Evolutionary conservation across 2,113 vertebrate genomes (phyloP), one percentile per base, ranked within the genome.

Genomic region (Odontesthes bonariensis): DNA sequence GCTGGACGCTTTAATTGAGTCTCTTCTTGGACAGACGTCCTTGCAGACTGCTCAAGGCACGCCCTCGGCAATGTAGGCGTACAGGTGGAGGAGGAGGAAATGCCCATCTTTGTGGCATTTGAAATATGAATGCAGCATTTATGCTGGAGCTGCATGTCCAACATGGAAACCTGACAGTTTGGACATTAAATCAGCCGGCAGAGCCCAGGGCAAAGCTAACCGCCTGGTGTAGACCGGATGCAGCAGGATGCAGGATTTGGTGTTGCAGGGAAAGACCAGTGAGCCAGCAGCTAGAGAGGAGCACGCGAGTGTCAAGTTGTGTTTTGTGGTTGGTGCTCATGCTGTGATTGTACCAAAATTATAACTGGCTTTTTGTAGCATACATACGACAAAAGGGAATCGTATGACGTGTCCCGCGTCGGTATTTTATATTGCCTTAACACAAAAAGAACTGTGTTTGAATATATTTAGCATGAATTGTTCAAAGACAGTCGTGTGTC

Each of bases 121-220:
- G 65, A 88, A 88, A 88, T 84, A 79, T 81, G 63, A 86, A 80
- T 72, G 70, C 69, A 68, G 75, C 64, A 22, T 82, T 83, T 79
- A 57, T 59, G 67, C 14, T 16, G 2, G 46, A 47, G 61, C 69
- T 59, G 69, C 17, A 1, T 81, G 79, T 77, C 81, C 63, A 31
- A 84, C 89, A 74, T 68, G 63, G 72, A 75, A 61, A 66, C 79
- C 19, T 85, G 76, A 80, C 73, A 76, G 63, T 46, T 68, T 66
- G 55, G 3, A 75, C 80, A 71, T 76, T 73, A 75, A 78, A 81
- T 83, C 77, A 80, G 79, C 75, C 65, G 58, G 65, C 75, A 35
- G 51, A 72, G 76, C 81, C 76, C 49, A 20, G 16, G 60, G 79
- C 71, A 7, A 38, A 58, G 77, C 42, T 35, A 9, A 8, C 58